These are phyloP conservation scores for Adoxophyes honmai DNA, from an alignment of 1,140 invertebrate species.

Conservation along the genomic window DNA sequence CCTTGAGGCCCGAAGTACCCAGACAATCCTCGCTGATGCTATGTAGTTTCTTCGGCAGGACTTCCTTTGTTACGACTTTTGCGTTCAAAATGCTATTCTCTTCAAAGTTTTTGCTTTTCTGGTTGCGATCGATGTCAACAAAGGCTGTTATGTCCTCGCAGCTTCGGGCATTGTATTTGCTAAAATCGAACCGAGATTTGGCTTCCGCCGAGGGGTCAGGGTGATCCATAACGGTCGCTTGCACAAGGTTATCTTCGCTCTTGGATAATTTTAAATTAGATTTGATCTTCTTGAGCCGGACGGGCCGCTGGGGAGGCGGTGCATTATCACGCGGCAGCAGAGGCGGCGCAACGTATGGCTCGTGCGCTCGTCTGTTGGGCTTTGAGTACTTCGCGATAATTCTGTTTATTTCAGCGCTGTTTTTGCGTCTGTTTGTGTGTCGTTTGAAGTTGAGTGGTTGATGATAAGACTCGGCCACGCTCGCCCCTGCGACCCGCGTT, in stretches of 20 bases:
- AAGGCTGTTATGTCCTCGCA: slow-evolving; percentile 66
- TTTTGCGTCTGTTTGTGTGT: slow-evolving; percentile 69
- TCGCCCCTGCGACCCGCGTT: slow-evolving; percentile 63
- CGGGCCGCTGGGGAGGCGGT: slow-evolving; percentile 50
- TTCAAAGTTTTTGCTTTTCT: slow-evolving; percentile 61
- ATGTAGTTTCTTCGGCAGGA: slow-evolving; percentile 38
- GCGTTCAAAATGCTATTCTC: slow-evolving; percentile 64
- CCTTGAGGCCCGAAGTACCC: slow-evolving; percentile 40
- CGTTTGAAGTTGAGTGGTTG: slow-evolving; percentile 70
- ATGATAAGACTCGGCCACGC: slow-evolving; percentile 68
- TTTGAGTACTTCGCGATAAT: slow-evolving; percentile 74
- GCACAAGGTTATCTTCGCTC: slow-evolving; percentile 63
- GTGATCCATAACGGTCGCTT: slow-evolving; percentile 44
- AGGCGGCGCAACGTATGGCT: slow-evolving; percentile 34
- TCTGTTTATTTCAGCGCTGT: slow-evolving; percentile 72
- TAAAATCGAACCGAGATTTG: slow-evolving; percentile 35
- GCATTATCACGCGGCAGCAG: slow-evolving; percentile 18
- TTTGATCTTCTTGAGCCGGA: slow-evolving; percentile 46
- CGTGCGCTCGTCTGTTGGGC: slow-evolving; percentile 52
- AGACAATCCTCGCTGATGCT: slow-evolving; percentile 54
- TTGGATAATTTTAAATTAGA: slow-evolving; percentile 51
- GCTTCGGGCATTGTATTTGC: slow-evolving; percentile 63
- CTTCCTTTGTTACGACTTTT: slow-evolving; percentile 32
- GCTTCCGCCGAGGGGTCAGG: slow-evolving; percentile 34
- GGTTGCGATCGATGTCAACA: slow-evolving; percentile 46